phyloP scores from a whole-genome alignment of 2,888 invertebrate genomes.

The Apocheima hispidaria region DNA sequence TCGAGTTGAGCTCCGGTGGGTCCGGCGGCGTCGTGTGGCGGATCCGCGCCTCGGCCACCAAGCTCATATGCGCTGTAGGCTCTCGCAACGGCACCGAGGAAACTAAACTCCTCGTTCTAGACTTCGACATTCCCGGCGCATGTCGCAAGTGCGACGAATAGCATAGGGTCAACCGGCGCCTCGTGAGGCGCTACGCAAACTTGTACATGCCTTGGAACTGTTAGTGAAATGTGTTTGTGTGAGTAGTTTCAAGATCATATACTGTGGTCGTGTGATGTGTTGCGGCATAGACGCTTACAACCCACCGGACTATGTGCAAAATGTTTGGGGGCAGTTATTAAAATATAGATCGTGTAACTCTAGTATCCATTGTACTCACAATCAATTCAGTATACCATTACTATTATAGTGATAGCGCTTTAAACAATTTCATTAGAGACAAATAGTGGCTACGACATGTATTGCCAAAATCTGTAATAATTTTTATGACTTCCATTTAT shows the following conservation, averaged over 20 bases:
- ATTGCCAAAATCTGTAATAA: constrained; percentile 73
- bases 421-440: constrained; percentile 60
- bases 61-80: constrained; percentile 99
- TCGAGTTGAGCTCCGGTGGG: constrained; percentile 96
- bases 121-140: constrained; percentile 95
- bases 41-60: constrained; percentile 96
- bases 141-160: constrained; percentile 87
- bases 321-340: constrained; percentile 42
- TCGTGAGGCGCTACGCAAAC: constrained; percentile 77
- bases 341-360: constrained; percentile 55
- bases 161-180: constrained; percentile 81
- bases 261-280: constrained; percentile 8
- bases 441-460: constrained; percentile 67
- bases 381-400: constrained; percentile 57
- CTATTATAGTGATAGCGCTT: constrained; percentile 57
- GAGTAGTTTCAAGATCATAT: not conserved
- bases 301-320: constrained; percentile 56
- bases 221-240: constrained; percentile 43
- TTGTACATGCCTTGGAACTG: constrained; percentile 81
- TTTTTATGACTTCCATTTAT: constrained; percentile 63
- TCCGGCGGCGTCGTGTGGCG: constrained; percentile 99
- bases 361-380: constrained; percentile 61
- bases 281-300: constrained; percentile 38
- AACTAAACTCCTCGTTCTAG: constrained; percentile 98
- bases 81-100: constrained; percentile 99